Conservation (phyloP, 1,140 invertebrate genomes). For the Aphaenogaster floridana region DNA sequence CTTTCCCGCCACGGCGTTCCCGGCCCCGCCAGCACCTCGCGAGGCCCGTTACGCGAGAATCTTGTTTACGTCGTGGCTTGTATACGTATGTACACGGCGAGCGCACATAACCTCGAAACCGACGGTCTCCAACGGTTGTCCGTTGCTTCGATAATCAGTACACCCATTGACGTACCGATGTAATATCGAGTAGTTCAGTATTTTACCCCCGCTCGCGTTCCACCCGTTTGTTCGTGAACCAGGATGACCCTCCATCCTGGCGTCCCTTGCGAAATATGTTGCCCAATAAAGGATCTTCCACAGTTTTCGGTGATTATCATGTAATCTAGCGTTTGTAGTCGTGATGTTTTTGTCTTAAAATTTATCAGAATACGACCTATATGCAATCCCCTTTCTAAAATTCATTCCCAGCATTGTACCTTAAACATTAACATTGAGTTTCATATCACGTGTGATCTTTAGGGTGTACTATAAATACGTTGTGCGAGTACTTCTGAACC, state of each 20-base stretch:
- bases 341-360: background rate
- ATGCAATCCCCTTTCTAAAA: background rate
- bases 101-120: slow-evolving; percentile 79
- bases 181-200: background rate
- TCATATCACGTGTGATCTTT: background rate
- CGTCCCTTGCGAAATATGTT: background rate
- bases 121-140: background rate
- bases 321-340: background rate
- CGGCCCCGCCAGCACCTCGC: background rate
- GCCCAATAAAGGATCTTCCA: background rate
- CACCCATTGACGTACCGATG: background rate
- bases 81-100: slow-evolving; percentile 67
- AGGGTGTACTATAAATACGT: background rate
- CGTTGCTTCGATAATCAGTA: background rate
- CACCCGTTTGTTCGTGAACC: background rate
- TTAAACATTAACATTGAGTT: background rate
- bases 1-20: slow-evolving; percentile 13
- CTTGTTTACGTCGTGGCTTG: slow-evolving; percentile 81
- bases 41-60: slow-evolving; percentile 53
- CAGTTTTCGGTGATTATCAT: background rate
- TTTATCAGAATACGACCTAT: background rate
- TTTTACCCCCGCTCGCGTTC: background rate
- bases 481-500: background rate
- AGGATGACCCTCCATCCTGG: background rate
- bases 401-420: background rate